These are phyloP conservation scores for Xylota sylvarum DNA, from an alignment of 2,888 invertebrate species.

Conservation along the genomic window DNA sequence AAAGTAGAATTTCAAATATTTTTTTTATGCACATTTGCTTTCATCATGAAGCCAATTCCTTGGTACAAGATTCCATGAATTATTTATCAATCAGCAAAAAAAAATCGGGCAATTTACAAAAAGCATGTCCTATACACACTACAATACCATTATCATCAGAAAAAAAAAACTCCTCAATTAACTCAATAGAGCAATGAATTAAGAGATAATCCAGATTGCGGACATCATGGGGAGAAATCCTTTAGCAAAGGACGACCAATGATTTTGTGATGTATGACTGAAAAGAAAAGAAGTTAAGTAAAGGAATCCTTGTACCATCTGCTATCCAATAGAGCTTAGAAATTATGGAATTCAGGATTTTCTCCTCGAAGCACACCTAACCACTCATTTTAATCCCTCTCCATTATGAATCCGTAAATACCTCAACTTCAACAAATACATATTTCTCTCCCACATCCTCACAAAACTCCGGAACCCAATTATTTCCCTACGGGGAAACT, in stretches of 20 bases:
- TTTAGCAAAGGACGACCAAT: background rate
- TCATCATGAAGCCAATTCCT: background rate
- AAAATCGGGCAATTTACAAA: background rate
- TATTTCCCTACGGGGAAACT: background rate
- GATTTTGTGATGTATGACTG: background rate
- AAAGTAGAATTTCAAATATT: too few species aligned
- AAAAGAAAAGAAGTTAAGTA: background rate
- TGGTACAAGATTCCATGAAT: background rate
- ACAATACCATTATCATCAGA: background rate
- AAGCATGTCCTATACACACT: background rate
- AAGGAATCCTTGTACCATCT: background rate
- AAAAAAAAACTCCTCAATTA: background rate
- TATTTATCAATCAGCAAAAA: background rate
- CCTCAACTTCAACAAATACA: background rate
- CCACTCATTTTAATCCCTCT: too few species aligned
- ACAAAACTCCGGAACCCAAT: background rate
- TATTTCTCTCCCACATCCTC: background rate
- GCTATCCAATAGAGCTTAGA: background rate
- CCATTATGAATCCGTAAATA: background rate
- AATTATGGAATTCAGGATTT: background rate
- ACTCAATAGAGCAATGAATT: slow-evolving; percentile 4
- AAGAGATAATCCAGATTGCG: slow-evolving; percentile 6
- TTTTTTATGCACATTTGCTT: too few species aligned
- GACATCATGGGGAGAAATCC: background rate
- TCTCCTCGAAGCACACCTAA: background rate